phyloP scores from a whole-genome alignment of 2,888 invertebrate species.

The Rhodophaea formosa region DNA sequence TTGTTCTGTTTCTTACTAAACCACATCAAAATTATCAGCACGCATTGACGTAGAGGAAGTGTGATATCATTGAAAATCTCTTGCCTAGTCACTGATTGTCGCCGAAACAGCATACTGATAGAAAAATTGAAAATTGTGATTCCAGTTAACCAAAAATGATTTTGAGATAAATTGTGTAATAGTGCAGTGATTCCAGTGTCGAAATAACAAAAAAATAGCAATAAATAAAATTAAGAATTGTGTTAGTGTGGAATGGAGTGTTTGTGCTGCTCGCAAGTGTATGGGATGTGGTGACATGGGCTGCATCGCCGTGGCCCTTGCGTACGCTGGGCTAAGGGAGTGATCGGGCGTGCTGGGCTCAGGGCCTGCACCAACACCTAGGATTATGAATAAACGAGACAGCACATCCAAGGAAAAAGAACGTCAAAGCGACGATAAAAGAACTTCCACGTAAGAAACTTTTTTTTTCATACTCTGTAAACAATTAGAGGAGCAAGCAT shows the following conservation, averaged over 20 bases:
- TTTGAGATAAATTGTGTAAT: conserved; percentile 74
- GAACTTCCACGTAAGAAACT: conserved; percentile 72
- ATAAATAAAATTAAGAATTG: conserved; percentile 47
- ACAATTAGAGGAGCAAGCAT: no score
- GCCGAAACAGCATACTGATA: conserved; percentile 63
- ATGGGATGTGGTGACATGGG: conserved; percentile 75
- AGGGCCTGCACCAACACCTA: conserved; percentile 69
- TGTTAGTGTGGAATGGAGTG: conserved; percentile 66
- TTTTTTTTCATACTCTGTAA: conserved; percentile 2
- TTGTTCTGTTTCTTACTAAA: conserved; percentile 52
- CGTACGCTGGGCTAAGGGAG: conserved; percentile 71
- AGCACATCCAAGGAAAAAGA: conserved; percentile 74
- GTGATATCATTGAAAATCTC: conserved; percentile 7
- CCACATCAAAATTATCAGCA: conserved; percentile 43
- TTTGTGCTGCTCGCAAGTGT: conserved; percentile 49
- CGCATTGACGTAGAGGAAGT: conserved; percentile 10
- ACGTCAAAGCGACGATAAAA: conserved; percentile 78
- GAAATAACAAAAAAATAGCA: conserved; percentile 57
- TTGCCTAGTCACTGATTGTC: conserved; percentile 31
- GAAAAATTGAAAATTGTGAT: conserved; percentile 55
- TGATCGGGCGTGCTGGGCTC: conserved; percentile 70
- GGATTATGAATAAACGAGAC: conserved; percentile 79
- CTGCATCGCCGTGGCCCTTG: conserved; percentile 61
- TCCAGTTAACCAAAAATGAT: conserved; percentile 77
- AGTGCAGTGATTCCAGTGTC: conserved; percentile 69